Base-by-base conservation (phyloP, 2,113 vertebrate species). In the Podarcis muralis region DNA sequence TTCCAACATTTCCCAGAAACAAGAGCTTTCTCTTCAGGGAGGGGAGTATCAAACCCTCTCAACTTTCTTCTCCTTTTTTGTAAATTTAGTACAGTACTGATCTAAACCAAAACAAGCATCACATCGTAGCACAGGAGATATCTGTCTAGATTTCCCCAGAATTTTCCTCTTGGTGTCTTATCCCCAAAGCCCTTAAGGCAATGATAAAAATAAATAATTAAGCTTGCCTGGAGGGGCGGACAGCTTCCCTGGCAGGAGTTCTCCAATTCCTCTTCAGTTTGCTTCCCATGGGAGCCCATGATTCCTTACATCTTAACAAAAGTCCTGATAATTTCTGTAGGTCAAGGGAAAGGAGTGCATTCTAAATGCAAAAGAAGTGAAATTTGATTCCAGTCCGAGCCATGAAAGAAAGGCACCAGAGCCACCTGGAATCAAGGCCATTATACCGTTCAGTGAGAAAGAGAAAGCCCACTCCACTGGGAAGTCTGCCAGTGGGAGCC, bases 171-270 rank as follows among this genome's bases (percentile, higher is more conserved):
- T 15, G 25, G 16, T 13, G 27, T 32, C 4, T 30, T 11, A 20
- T 75, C 40, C 20, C 35, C 43, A 15, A 69, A 66, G 48, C 27
- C 13, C 18, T 53, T 79, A 11, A 69, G 13, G 11, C 82, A 83
- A 16, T 48, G 6, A 53, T 53, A 32, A 71, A 40, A 57, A 72
- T 11, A 84, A 22, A 40, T 32, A 80, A 59, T 2, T 75, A 57
- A 80, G 25, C 62, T 88, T 32, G 82, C 27, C 2, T 69, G 35
- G 62, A 82, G 6, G 32, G 83, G 22, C 40, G 85, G 27, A 40
- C 89, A 43, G 1, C 11, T 37, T 84, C 87, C 65, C 71, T 90
- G 90, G 1, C 20, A 90, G 84, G 87, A 18, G 78, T 79, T 35
- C 5, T 76, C 82, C n/a, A 0, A 1, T n/a, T 77, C 43, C 20